These are phyloP conservation scores for Denticeps clupeoides DNA, from an alignment of 2,797 vertebrate species.

Conservation along the genomic window DNA sequence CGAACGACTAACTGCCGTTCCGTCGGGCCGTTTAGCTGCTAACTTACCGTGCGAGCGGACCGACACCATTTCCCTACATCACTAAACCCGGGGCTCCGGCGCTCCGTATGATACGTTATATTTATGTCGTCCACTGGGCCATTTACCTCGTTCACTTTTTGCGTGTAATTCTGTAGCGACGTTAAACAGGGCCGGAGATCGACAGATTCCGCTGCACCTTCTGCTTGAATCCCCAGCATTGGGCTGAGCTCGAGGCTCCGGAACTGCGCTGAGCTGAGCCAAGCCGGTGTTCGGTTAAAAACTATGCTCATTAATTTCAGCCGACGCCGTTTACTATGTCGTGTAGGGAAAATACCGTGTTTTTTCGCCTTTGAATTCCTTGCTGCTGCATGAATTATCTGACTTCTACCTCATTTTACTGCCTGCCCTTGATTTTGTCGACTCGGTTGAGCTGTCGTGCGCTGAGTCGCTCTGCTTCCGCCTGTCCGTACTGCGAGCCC, in stretches of 20 bases:
- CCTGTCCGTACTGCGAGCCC: slow-evolving; percentile 45
- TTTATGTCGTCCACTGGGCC: not conserved
- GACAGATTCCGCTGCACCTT: too few species aligned
- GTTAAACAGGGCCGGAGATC: too few species aligned
- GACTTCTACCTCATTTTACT: slow-evolving; percentile 3
- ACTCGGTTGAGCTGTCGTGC: slow-evolving; percentile 35
- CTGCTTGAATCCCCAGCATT: too few species aligned
- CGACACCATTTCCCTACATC: too few species aligned
- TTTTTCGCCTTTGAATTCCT: not conserved
- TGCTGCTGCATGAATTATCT: slow-evolving; percentile 2
- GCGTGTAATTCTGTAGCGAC: not conserved
- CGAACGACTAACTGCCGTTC: not conserved
- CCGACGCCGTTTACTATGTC: not conserved
- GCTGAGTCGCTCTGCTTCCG: slow-evolving; percentile 47
- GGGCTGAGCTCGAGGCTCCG: too few species aligned
- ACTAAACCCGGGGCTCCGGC: too few species aligned
- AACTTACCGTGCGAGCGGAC: too few species aligned
- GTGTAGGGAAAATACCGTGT: not conserved
- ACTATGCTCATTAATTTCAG: too few species aligned
- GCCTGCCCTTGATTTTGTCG: not conserved
- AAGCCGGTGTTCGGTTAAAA: too few species aligned
- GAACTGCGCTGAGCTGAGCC: too few species aligned
- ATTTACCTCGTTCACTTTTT: not conserved
- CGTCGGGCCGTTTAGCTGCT: too few species aligned
- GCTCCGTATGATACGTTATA: too few species aligned